These are phyloP conservation scores for Cirrhinus mrigala DNA, from an alignment of 2,797 vertebrate genomes.

Conservation along the genomic window DNA sequence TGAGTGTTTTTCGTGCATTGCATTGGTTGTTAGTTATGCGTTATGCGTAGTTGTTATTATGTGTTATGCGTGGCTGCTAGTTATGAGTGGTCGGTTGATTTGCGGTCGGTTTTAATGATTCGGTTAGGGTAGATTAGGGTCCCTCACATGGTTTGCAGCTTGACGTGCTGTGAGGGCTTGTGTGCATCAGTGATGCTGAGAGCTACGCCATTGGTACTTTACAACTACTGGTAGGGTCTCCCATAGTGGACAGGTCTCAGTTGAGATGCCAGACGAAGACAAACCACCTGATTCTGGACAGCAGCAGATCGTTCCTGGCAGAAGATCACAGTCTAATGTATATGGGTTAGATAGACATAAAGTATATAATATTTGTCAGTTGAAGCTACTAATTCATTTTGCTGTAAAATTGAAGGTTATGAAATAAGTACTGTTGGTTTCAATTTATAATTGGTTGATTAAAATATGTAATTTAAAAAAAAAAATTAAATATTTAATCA, in stretches of 20 bases:
- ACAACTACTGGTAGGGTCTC: too few relatives aligned
- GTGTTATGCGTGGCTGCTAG: neutral
- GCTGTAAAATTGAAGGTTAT: neutral
- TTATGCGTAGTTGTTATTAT: too few relatives aligned
- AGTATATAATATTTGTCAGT: too few relatives aligned
- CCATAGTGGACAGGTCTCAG: neutral
- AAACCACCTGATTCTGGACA: neutral
- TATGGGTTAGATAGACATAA: neutral
- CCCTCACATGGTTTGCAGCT: neutral
- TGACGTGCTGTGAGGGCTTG: too few relatives aligned
- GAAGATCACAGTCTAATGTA: neutral
- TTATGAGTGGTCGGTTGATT: neutral
- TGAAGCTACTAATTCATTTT: neutral
- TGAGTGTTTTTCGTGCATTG: neutral
- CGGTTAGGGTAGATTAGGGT: neutral
- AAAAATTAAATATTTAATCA: too few relatives aligned
- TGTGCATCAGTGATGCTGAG: too few relatives aligned
- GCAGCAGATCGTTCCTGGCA: neutral
- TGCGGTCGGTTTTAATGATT: neutral
- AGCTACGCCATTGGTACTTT: too few relatives aligned
- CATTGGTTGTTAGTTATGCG: neutral
- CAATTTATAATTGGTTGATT: neutral
- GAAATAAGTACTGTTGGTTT: too few relatives aligned
- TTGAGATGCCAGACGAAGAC: neutral
- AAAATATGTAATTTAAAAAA: neutral